These are phyloP conservation scores for Machimus atricapillus DNA, from an alignment of 2,888 invertebrate genomes.

Conservation along the genomic window DNA sequence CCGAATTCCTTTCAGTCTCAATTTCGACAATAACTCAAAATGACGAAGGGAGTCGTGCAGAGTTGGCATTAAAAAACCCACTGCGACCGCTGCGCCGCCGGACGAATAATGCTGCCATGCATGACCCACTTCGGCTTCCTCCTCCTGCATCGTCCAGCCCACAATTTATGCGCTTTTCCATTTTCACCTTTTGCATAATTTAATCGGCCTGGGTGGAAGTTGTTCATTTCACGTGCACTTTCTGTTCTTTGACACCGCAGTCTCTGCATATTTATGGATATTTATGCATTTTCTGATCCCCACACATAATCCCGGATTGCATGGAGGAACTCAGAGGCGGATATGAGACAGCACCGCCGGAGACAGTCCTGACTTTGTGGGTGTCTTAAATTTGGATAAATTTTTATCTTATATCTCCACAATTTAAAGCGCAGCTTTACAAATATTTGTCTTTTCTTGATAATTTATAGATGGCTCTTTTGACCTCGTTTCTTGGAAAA, in stretches of 20 bases:
- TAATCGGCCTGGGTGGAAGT: conserved; percentile 30
- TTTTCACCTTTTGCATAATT: conserved; percentile 36
- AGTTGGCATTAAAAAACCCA: conserved; percentile 12
- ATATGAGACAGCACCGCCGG: background rate
- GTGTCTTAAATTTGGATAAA: background rate
- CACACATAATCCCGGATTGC: background rate
- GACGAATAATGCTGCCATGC: conserved; percentile 26
- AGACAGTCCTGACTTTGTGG: background rate
- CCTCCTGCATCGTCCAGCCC: background rate
- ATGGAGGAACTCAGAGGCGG: background rate
- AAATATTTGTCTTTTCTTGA: background rate
- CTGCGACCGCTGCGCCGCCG: background rate
- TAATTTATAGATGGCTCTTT: background rate
- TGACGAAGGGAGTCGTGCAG: conserved; percentile 26
- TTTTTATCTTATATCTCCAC: background rate
- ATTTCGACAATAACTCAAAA: conserved; percentile 35
- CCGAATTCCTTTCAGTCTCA: conserved; percentile 30
- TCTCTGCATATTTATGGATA: conserved; percentile 22
- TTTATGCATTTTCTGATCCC: conserved; percentile 21
- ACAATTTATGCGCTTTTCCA: conserved; percentile 34
- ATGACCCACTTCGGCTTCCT: conserved; percentile 5
- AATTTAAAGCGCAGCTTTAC: background rate
- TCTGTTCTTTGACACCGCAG: conserved; percentile 28
- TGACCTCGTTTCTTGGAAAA: background rate
- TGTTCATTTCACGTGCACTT: conserved; percentile 35